phyloP scores from a whole-genome alignment of 1,140 invertebrate species.

The Aphaenogaster rudis region DNA sequence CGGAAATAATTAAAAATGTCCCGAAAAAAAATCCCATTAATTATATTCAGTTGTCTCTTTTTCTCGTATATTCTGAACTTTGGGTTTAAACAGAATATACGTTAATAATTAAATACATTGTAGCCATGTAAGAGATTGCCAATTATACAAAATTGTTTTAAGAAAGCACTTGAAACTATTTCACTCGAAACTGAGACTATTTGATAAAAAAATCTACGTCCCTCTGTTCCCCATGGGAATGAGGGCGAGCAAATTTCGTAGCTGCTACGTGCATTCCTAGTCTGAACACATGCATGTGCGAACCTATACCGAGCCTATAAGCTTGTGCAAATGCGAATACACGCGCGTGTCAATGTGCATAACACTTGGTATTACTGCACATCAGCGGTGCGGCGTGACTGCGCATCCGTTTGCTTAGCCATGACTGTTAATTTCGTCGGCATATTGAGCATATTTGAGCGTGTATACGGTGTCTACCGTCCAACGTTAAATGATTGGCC shows the following conservation, averaged over 20 bases:
- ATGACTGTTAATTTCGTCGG: conserved; percentile 59
- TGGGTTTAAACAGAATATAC: background rate
- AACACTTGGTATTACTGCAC: conserved; percentile 56
- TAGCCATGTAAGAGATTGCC: background rate
- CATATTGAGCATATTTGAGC: conserved; percentile 63
- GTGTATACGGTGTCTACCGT: conserved; percentile 40
- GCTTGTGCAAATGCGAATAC: conserved; percentile 41
- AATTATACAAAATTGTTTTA: background rate
- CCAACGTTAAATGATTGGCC: conserved; percentile 63
- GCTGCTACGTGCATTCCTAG: conserved; percentile 12
- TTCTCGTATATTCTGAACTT: background rate
- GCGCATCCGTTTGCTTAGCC: conserved; percentile 53
- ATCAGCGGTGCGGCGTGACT: conserved; percentile 49
- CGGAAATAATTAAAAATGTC: background rate
- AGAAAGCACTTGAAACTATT: background rate
- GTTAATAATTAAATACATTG: background rate
- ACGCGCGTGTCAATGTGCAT: conserved; percentile 50
- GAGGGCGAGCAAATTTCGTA: background rate
- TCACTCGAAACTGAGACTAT: background rate
- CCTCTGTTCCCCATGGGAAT: background rate
- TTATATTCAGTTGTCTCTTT: background rate
- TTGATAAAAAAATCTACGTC: background rate
- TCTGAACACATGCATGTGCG: conserved; percentile 24
- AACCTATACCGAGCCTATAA: conserved; percentile 28
- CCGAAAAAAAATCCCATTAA: background rate